Percentiles rank a stretch among this genome's conserved stretches.
Evolutionary conservation across 2,113 vertebrate species (phyloP).

Genomic region (Taurulus bubalis): DNA sequence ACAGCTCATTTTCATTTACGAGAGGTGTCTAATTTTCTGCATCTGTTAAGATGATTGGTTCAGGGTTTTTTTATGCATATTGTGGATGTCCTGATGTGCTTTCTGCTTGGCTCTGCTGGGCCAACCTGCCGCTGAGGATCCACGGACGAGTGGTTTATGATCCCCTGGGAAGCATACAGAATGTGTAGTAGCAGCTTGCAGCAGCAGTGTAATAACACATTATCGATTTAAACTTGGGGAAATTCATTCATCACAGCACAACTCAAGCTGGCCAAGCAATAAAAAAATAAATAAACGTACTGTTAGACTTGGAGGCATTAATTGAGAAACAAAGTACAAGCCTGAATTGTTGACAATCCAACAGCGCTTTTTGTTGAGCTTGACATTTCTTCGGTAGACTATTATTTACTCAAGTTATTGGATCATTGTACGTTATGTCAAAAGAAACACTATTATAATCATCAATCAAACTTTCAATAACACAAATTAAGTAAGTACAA

Average conservation of each 20-base stretch:
- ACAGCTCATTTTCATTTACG: conserved; percentile 25
- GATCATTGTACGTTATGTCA: conserved; percentile 2
- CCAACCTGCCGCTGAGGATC: conserved; percentile 51
- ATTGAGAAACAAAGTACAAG: conserved; percentile 11
- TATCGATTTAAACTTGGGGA: conserved; percentile 66
- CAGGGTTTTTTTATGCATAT: background rate
- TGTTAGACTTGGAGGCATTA: conserved; percentile 29
- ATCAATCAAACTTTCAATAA: conserved; percentile 1
- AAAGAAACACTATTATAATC: background rate
- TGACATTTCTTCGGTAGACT: background rate
- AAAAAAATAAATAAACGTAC: conserved; percentile 4
- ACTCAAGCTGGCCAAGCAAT: conserved; percentile 31
- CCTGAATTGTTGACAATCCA: conserved; percentile 1
- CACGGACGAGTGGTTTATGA: conserved; percentile 47
- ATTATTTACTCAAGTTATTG: conserved; percentile 23
- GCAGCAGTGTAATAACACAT: conserved; percentile 60
- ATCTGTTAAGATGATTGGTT: conserved; percentile 3
- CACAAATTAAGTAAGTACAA: background rate
- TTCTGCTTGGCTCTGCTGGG: conserved; percentile 31
- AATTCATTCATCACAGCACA: conserved; percentile 59
- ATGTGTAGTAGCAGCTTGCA: conserved; percentile 56
- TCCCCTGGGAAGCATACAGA: conserved; percentile 64
- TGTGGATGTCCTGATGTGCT: background rate
- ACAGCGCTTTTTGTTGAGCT: conserved; percentile 8
- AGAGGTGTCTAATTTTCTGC: conserved; percentile 1